Conservation (phyloP, 2,113 vertebrate genomes). For the Sciurus niger region DNA sequence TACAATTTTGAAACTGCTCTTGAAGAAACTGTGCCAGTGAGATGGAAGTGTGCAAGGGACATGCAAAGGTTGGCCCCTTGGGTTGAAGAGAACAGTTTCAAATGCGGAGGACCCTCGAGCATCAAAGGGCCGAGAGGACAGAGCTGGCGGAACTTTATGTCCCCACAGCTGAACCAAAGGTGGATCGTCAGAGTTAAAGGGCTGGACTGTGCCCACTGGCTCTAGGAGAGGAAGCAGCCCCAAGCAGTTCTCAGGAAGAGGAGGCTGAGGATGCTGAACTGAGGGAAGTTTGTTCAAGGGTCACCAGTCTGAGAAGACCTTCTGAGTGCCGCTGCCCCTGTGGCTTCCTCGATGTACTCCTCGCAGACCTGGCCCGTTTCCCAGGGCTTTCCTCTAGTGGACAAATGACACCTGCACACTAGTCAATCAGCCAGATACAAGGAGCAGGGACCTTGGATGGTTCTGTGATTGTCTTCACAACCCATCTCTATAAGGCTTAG, state of each 20-base stretch:
- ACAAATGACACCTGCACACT: not conserved
- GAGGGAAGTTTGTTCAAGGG: no score
- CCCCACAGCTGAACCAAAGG: accelerated
- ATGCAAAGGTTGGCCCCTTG: accelerated
- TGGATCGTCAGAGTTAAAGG: accelerated
- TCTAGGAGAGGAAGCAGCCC: not conserved
- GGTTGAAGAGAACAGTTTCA: not conserved
- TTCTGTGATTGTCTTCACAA: not conserved
- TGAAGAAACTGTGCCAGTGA: not conserved
- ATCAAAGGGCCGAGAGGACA: no score
- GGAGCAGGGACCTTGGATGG: accelerated
- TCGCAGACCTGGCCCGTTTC: no score
- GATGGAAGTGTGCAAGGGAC: accelerated
- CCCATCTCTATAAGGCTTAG: accelerated
- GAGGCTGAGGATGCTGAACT: not conserved
- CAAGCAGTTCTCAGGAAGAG: accelerated
- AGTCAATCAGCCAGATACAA: accelerated
- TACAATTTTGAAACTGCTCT: not conserved
- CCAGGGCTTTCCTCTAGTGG: not conserved
- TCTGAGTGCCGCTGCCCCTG: not conserved
- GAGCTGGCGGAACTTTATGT: accelerated
- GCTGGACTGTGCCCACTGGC: accelerated
- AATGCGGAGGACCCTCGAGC: not conserved
- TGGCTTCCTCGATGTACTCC: not conserved
- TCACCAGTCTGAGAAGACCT: not conserved